Percentiles rank a stretch among this genome's conserved stretches.
Evolutionary conservation across 92 coral and sea anemone genomes (phyloP).

Genomic region (Umimayanthus chanpuru): DNA sequence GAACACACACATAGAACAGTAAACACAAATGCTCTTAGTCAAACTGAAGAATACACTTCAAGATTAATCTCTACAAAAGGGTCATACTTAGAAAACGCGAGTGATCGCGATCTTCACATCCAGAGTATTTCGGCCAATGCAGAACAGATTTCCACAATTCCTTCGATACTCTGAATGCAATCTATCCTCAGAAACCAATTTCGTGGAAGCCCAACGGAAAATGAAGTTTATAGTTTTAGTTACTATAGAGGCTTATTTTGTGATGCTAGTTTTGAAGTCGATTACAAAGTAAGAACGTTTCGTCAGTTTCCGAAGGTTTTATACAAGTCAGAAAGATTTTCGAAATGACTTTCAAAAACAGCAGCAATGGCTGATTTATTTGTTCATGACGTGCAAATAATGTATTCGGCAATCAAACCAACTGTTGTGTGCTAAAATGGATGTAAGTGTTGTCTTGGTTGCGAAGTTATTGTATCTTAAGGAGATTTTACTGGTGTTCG

Average conservation of each 20-base stretch:
- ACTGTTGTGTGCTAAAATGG: background rate
- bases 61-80: background rate
- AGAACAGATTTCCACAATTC: background rate
- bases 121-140: background rate
- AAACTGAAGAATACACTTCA: background rate
- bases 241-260: background rate
- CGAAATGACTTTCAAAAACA: background rate
- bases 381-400: conserved; percentile 13
- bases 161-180: background rate
- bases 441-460: background rate
- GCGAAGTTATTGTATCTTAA: background rate
- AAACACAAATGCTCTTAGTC: background rate
- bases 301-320: background rate
- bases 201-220: background rate
- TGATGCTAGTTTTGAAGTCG: background rate
- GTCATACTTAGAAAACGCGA: background rate
- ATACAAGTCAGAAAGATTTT: background rate
- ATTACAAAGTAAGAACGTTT: background rate
- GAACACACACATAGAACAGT: background rate
- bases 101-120: background rate
- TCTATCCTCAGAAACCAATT: background rate
- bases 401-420: background rate
- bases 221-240: too few species aligned
- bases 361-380: background rate
- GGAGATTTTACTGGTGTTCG: background rate